Percentiles rank a stretch among this genome's conserved stretches.
Conservation (phyloP, 2,113 vertebrate genomes). For the Apus apus region DNA sequence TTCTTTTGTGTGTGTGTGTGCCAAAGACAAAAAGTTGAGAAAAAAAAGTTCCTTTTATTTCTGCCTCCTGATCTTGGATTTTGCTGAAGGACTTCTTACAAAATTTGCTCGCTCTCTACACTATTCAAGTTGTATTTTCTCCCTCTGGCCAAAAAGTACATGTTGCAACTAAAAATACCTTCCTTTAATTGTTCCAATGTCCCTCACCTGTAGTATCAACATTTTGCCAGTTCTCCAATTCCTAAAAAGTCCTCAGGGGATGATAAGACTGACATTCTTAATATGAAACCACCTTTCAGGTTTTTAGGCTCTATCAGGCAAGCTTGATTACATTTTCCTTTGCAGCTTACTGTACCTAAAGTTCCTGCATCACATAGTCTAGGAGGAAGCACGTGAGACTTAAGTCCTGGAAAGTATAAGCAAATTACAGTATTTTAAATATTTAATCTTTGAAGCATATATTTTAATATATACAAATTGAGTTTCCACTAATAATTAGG, state of each 20-base stretch:
- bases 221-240: not conserved
- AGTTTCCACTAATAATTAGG: not conserved
- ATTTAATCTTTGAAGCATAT: not conserved
- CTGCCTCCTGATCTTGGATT: not conserved
- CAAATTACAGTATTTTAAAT: not conserved
- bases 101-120: not conserved
- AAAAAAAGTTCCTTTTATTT: not conserved
- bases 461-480: not conserved
- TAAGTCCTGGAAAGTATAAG: not conserved
- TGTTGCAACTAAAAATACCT: not conserved
- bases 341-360: not conserved
- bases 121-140: not conserved
- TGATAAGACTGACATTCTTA: not conserved
- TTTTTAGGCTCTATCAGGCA: not conserved
- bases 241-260: not conserved
- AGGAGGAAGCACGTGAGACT: not conserved
- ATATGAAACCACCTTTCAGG: not conserved
- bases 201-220: not conserved
- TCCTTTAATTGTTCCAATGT: not conserved
- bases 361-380: not conserved
- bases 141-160: not conserved
- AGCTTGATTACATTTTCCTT: not conserved
- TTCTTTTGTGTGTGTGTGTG: fast-evolving
- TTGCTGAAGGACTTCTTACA: not conserved
- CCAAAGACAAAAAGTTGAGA: not conserved